Evolutionary conservation across 2,113 vertebrate species (phyloP).

Genomic region (Chroicocephalus ridibundus): DNA sequence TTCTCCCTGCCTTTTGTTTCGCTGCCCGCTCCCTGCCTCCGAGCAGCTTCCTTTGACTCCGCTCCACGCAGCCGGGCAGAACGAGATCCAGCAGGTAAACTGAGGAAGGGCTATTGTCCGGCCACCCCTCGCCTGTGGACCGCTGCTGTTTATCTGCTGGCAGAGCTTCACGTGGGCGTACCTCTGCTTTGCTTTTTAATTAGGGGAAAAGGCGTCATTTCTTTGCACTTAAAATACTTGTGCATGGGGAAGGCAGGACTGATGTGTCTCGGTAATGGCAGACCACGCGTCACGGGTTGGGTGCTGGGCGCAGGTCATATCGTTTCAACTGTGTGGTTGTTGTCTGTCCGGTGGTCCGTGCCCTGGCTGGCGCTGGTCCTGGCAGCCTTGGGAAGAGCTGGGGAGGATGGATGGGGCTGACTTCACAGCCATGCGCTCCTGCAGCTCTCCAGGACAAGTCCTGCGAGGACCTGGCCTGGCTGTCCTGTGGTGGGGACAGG

Average conservation of each 20-base stretch:
- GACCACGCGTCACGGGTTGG: fast-evolving
- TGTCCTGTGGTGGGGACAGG: not conserved
- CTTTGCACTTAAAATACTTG: not conserved
- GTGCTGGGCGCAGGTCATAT: fast-evolving
- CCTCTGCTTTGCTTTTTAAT: not conserved
- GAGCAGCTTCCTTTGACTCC: conserved; percentile 40
- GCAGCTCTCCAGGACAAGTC: fast-evolving
- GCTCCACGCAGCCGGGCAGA: conserved; percentile 23
- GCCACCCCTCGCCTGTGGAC: not conserved
- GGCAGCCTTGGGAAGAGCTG: not conserved
- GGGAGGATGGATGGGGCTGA: not conserved
- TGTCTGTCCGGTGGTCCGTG: fast-evolving
- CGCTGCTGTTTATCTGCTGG: not conserved
- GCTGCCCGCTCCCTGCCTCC: conserved; percentile 15
- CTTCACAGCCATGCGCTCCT: fast-evolving
- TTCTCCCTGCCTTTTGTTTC: conserved; percentile 61
- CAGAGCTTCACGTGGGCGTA: not conserved
- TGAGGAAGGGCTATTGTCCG: not conserved
- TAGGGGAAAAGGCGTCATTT: not conserved
- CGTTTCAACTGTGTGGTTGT: fast-evolving
- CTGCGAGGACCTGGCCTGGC: not conserved
- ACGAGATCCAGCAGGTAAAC: conserved; percentile 61
- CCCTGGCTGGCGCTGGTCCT: not conserved
- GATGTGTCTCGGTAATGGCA: not conserved
- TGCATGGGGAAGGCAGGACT: fast-evolving